Evolutionary conservation across 2,888 invertebrate genomes (phyloP).

Genomic region (Caenorhabditis sulstoni): DNA sequence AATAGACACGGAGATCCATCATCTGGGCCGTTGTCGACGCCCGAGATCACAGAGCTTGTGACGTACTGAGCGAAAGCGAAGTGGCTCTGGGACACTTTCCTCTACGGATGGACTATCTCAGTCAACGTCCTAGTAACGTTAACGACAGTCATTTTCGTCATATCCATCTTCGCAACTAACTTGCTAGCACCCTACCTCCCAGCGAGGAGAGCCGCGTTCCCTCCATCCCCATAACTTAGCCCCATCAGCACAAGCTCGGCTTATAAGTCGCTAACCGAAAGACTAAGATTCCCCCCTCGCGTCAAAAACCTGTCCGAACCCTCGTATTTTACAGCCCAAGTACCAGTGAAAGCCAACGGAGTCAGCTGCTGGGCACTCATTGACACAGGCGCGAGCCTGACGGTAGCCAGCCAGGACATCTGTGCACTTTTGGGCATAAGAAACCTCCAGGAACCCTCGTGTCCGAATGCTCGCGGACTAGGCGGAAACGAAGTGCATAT

Average conservation of each 20-base stretch:
- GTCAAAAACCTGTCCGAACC: no score
- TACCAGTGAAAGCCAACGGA: conserved; percentile 18
- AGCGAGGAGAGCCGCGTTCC: no score
- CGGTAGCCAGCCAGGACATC: background rate
- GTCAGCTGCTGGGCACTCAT: conserved; percentile 14
- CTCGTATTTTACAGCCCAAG: conserved; percentile 26
- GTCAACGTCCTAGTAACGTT: no score
- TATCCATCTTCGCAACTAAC: no score
- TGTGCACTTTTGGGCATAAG: background rate
- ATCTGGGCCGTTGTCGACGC: background rate
- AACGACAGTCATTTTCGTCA: no score
- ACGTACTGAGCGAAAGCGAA: background rate
- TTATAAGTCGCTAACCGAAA: no score
- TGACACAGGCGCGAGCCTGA: conserved; percentile 33
- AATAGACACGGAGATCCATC: background rate
- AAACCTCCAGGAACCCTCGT: background rate
- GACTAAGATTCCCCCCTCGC: no score
- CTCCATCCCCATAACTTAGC: no score
- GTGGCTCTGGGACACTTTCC: background rate
- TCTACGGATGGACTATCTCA: no score
- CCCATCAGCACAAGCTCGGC: no score
- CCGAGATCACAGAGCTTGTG: background rate
- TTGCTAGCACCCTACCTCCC: no score
- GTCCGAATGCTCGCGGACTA: background rate
- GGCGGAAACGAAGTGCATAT: conserved; percentile 20